Base-by-base conservation (phyloP, 2,888 invertebrate species). In the Cataglyphis albicans region DNA sequence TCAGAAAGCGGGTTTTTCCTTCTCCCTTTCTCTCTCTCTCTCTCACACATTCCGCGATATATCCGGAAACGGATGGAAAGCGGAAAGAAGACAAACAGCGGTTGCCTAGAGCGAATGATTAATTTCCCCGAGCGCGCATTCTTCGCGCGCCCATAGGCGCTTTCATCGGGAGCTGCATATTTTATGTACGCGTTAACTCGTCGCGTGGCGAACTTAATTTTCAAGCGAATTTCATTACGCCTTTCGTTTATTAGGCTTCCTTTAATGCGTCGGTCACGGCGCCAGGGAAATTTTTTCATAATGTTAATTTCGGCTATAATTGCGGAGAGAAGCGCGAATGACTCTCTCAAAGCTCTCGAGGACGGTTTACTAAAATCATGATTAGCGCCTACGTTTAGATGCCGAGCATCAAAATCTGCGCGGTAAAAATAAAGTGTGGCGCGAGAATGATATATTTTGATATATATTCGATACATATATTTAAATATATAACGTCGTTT, bases 151-250 rank as follows among this genome's bases (percentile, higher is more conserved):
- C 57, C 73, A 68, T 52, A 52, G 52, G 52, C n/a, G 81, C 35
- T 70, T 61, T 61, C 52, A 52, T 67, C 68, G 82, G 72, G 59
- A 57, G 74, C 75, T 92, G 92, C 89, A 91, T 92, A 92, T 91
- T 92, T 92, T 88, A 92, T 91, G 88, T 85, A 82, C 83, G 84
- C 90, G 89, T 90, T 90, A 92, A 89, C 89, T 88, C 87, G 86
- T 86, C 86, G 82, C 87, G 70, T 88, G 86, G 87, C 78, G 87
- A 90, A 92, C 91, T 92, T 91, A 90, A 92, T 92, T 92, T 89
- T 82, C 84, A 18, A 87, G 80, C 86, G 86, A 86, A 90, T 91
- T 91, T 88, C 87, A 90, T 91, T 91, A 89, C 88, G 84, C 87
- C 84, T 88, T 88, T 87, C 87, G 85, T 91, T 90, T 90, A 89